A percentile compares a stretch with the other conserved stretches of the same genome.
Evolutionary conservation across 2,113 vertebrate genomes (phyloP).

Genomic region (Mirounga angustirostris): DNA sequence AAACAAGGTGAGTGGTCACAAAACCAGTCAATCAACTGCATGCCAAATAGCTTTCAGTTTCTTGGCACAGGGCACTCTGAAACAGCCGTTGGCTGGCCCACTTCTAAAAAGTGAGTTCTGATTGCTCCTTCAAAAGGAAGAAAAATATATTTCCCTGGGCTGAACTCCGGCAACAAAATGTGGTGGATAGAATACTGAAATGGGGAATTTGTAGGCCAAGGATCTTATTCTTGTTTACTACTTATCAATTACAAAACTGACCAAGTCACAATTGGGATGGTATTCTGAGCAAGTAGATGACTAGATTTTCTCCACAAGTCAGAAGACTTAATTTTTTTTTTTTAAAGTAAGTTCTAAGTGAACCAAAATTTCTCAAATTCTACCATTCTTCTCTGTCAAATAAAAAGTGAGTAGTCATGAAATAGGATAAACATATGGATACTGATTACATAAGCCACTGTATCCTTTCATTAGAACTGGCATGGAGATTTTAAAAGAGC

Average conservation of each 20-base stretch:
- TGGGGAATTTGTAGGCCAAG: not conserved
- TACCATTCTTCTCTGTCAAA: not conserved
- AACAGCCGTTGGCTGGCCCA: not conserved
- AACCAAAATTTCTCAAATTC: slow-evolving; percentile 54
- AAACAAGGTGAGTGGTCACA: not conserved
- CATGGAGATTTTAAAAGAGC: not conserved
- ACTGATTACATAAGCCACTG: not conserved
- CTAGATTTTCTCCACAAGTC: not conserved
- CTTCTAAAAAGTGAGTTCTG: slow-evolving; percentile 27
- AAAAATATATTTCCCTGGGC: slow-evolving; percentile 14
- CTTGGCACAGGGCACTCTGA: not conserved
- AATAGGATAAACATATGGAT: not conserved
- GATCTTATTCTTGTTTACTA: not conserved
- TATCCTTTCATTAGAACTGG: slow-evolving; percentile 23
- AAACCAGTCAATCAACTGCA: not conserved
- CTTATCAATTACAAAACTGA: not conserved
- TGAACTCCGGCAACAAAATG: not conserved
- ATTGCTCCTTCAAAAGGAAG: slow-evolving; percentile 5
- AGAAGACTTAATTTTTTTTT: not conserved
- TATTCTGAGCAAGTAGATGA: not conserved
- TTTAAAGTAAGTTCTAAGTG: not conserved
- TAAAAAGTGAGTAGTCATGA: not conserved
- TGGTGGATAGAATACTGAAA: not conserved
- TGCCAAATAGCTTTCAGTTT: not conserved
- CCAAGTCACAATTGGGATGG: not conserved